These are phyloP conservation scores for Cyprinodon diabolis DNA, from an alignment of 2,797 vertebrate species.

Conservation along the genomic window DNA sequence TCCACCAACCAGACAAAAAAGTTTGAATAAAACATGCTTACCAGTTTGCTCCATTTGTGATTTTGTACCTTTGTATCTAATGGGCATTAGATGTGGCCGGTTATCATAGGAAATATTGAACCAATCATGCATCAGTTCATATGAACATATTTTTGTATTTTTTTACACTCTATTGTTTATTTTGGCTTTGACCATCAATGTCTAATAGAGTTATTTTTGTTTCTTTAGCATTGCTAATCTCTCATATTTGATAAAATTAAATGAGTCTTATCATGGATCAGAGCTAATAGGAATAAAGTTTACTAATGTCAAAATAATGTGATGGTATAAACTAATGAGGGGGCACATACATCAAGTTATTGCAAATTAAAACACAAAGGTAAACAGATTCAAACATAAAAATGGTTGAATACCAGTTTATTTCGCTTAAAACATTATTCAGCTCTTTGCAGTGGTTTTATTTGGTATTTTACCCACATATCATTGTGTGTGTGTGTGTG, in stretches of 20 bases:
- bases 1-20: neutral
- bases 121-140: neutral
- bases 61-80: neutral
- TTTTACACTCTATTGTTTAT: neutral
- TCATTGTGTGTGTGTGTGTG: slow-evolving; percentile 27
- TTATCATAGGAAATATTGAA: neutral
- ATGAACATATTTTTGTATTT: neutral
- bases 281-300: neutral
- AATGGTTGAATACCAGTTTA: slow-evolving; percentile 24
- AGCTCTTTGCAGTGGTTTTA: slow-evolving; percentile 15
- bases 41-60: neutral
- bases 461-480: slow-evolving; percentile 34
- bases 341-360: slow-evolving; percentile 19
- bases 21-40: neutral
- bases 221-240: neutral
- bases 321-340: neutral
- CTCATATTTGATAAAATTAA: neutral
- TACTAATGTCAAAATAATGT: neutral
- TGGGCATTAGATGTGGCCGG: neutral
- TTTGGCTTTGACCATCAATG: neutral
- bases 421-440: slow-evolving; percentile 12
- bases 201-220: neutral
- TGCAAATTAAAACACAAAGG: slow-evolving; percentile 43
- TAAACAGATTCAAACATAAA: slow-evolving; percentile 20
- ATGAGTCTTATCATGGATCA: neutral